Evolutionary conservation across 2,797 vertebrate species (phyloP).

Genomic region (Numenius phaeopus): DNA sequence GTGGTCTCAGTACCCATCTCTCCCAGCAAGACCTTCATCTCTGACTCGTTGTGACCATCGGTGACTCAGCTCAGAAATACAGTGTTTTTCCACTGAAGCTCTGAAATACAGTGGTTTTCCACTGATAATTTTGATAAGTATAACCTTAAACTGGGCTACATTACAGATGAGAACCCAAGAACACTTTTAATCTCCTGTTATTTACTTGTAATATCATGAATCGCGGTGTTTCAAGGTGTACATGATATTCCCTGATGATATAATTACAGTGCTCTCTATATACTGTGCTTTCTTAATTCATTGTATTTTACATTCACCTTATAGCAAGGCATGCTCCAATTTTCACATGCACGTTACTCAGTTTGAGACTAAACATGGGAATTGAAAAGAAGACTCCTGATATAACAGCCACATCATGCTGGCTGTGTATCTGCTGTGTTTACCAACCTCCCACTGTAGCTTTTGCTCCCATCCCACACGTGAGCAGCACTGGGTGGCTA

Average conservation of each 20-base stretch:
- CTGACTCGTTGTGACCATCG: background rate
- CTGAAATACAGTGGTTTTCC: constrained; percentile 35
- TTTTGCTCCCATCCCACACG: background rate
- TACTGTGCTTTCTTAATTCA: constrained; percentile 19
- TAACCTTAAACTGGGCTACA: constrained; percentile 20
- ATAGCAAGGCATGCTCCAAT: background rate
- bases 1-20: background rate
- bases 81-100: constrained; percentile 18
- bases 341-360: background rate
- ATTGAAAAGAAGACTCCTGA: background rate
- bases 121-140: constrained; percentile 26
- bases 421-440: background rate
- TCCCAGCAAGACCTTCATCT: background rate
- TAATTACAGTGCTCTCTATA: constrained; percentile 1
- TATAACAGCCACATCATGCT: rapidly evolving
- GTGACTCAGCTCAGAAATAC: constrained; percentile 35
- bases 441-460: background rate
- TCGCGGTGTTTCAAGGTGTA: background rate
- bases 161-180: constrained; percentile 15
- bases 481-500: background rate
- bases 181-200: constrained; percentile 47
- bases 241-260: constrained; percentile 19
- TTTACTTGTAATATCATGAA: constrained; percentile 37
- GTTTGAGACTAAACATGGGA: background rate
- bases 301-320: constrained; percentile 32